Base-by-base conservation (phyloP, 2,113 vertebrate species). In the Leucoraja erinaceus region DNA sequence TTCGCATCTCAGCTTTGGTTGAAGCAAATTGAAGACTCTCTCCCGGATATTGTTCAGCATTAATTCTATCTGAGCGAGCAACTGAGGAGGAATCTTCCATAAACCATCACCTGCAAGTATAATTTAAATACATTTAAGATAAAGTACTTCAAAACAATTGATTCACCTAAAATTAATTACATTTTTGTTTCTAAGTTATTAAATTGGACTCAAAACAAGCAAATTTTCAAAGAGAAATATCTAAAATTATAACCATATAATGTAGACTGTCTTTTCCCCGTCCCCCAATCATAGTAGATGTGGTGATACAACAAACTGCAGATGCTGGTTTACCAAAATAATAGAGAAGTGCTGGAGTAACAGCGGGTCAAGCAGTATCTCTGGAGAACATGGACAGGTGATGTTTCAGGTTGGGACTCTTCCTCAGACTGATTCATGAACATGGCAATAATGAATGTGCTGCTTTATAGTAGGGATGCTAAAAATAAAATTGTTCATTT, bases 1-100 rank as follows among this genome's bases (percentile, higher is more conserved):
- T 93, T 96, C 95, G 94, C 96, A 97, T 3, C 93, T 96, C 93
- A 99, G 96, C 59, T 93, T 96, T 25, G 97, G 96, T 91, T 98
- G 96, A 94, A 99, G 95, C 10, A 95, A 94, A 56, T 94, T 93
- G 94, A 99, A 97, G 93, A 97, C 70, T 0, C 93, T 93, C 28
- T 96, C 96, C 95, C 97, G 96, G 93, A 98, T 94, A 94, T 95
- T 95, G 93, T 97, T 96, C 16, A 99, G 95, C 47, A 95, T 95
- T 1, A 93, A 94, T 59, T 96, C 95, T 92, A 97, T 97, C 93
- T 96, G 95, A 92, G 94, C 93, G 94, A 98, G 94, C 93, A 96
- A 93, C 90, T 95, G 95, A 77, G 93, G 93, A 90, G 94, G 94
- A 93, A 96, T 93, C 93, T 47, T 94, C 93, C 92, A 93, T 93